Conservation (phyloP, 2,113 vertebrate genomes). For the Galbula dea region DNA sequence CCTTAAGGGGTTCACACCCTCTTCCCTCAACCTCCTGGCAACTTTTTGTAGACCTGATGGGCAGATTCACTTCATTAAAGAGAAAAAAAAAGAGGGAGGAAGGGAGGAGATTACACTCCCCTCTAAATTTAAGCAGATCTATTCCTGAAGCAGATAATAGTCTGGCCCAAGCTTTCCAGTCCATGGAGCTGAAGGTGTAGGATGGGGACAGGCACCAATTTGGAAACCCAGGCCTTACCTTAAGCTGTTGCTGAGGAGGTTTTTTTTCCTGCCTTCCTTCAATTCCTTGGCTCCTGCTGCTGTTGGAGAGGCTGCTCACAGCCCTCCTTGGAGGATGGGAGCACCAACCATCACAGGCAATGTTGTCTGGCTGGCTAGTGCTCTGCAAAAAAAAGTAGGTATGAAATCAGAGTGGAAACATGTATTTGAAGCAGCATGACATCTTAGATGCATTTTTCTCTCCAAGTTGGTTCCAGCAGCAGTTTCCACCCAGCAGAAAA, state of each 20-base stretch:
- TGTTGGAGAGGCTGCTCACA: background rate
- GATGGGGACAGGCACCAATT: no score
- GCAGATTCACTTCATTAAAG: background rate
- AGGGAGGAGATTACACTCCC: background rate
- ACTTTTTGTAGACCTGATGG: background rate
- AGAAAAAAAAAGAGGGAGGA: background rate
- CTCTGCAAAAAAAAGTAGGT: background rate
- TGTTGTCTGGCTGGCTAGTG: background rate
- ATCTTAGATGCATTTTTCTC: background rate
- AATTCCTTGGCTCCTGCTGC: background rate
- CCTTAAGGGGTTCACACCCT: constrained; percentile 50
- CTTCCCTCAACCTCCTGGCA: constrained; percentile 8
- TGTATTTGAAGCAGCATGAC: background rate
- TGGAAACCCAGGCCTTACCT: background rate
- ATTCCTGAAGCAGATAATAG: background rate
- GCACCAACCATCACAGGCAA: fast-evolving
- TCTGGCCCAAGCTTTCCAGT: background rate
- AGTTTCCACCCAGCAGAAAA: background rate
- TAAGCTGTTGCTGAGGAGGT: background rate
- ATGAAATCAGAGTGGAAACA: background rate
- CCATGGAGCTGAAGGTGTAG: background rate
- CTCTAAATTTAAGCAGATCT: background rate
- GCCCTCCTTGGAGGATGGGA: background rate
- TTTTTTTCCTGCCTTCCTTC: background rate
- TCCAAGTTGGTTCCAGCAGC: background rate